phyloP scores from a whole-genome alignment of 2,797 vertebrate species.

The Rhynchonycteris naso region DNA sequence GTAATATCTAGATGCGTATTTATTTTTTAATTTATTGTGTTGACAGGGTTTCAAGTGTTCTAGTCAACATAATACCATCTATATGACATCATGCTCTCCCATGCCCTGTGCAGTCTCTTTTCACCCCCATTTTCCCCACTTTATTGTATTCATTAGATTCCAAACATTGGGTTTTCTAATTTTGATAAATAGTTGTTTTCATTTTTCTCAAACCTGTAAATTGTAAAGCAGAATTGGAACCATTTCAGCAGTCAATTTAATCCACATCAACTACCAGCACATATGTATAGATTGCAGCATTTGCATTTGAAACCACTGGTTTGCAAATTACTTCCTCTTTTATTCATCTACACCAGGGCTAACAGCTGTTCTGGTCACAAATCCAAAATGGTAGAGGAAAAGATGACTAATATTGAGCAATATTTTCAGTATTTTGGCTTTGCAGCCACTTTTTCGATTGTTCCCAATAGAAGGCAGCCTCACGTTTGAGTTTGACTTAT shows the following conservation, averaged over 20 bases:
- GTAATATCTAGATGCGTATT: conserved; percentile 31
- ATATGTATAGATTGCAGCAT: neutral
- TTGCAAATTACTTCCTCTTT: conserved; percentile 75
- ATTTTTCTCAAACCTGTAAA: conserved; percentile 46
- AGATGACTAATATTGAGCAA: conserved; percentile 61
- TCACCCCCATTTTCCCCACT: too few species aligned
- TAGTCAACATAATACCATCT: too few species aligned
- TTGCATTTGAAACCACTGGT: conserved; percentile 74
- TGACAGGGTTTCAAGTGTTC: too few species aligned
- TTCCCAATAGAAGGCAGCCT: neutral
- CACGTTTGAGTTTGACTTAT: neutral
- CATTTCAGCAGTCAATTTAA: neutral
- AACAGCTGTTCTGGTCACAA: neutral
- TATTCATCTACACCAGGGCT: neutral
- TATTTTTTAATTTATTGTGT: neutral
- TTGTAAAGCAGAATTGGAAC: conserved; percentile 39
- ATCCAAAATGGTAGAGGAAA: neutral
- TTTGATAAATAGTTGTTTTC: conserved; percentile 49
- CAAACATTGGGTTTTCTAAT: neutral
- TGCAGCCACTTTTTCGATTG: neutral
- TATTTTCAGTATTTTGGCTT: conserved; percentile 39
- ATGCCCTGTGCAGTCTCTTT: too few species aligned
- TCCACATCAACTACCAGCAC: neutral
- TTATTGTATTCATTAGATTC: too few species aligned
- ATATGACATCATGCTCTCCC: too few species aligned